Evolutionary conservation across 2,797 vertebrate genomes (phyloP).

Genomic region (Bradypus variegatus): DNA sequence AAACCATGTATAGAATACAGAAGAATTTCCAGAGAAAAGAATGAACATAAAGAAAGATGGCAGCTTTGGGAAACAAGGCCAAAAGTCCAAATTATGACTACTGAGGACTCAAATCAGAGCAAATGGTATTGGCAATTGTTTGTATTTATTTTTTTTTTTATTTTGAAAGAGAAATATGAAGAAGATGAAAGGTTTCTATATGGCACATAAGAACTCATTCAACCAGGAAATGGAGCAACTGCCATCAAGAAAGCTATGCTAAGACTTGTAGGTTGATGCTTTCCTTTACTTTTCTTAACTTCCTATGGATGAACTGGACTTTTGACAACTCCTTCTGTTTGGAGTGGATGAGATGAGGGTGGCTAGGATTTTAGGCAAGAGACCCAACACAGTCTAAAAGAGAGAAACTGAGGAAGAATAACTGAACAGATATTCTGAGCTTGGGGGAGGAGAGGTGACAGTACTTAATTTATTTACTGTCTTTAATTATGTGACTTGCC

Average conservation of each 20-base stretch:
- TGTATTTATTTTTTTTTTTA: no score
- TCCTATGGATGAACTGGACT: neutral
- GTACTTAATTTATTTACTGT: neutral
- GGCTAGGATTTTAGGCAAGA: neutral
- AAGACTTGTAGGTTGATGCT: no score
- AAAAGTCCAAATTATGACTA: neutral
- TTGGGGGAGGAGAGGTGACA: neutral
- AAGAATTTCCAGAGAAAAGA: neutral
- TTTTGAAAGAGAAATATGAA: neutral
- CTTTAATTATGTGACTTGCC: neutral
- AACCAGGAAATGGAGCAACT: accelerated
- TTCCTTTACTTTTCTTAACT: neutral
- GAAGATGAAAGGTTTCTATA: accelerated
- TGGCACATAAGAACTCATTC: accelerated
- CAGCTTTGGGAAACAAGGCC: neutral
- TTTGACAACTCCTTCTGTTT: neutral
- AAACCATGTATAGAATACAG: neutral
- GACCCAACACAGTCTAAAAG: neutral
- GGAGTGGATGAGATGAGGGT: no score
- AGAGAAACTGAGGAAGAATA: neutral
- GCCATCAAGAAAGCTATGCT: accelerated
- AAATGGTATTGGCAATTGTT: neutral
- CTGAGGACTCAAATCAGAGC: neutral
- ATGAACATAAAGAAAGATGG: neutral
- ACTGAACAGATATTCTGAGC: neutral